These are phyloP conservation scores for Drosophila maculinotata DNA, from an alignment of 2,888 invertebrate species.

Conservation along the genomic window DNA sequence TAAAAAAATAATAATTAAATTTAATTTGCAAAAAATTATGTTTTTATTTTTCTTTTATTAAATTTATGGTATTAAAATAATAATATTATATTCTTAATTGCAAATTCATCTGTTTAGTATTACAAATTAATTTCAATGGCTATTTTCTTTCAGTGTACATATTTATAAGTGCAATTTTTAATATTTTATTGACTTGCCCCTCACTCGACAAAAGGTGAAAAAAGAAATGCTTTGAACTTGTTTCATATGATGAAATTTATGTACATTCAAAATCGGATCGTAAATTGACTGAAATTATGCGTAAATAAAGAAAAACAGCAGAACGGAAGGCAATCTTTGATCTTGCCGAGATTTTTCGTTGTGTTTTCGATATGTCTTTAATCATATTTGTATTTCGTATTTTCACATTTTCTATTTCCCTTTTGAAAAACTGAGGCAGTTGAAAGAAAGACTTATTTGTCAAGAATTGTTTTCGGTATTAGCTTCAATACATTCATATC, in stretches of 20 bases:
- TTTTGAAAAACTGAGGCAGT: neutral
- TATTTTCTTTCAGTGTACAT: constrained; percentile 16
- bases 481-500: neutral
- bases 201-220: constrained; percentile 7
- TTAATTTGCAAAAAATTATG: too few species aligned
- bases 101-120: too few species aligned
- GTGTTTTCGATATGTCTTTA: constrained; percentile 5
- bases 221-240: constrained; percentile 73
- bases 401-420: too few species aligned
- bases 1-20: too few species aligned
- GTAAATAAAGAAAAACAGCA: constrained; percentile 47
- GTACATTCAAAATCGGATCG: constrained; percentile 46
- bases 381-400: constrained; percentile 28
- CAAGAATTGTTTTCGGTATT: constrained; percentile 8
- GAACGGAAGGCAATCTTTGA: constrained; percentile 43
- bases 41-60: too few species aligned
- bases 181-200: constrained; percentile 72
- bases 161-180: constrained; percentile 76
- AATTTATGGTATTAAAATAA: too few species aligned
- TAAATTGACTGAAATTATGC: constrained; percentile 66
- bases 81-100: too few species aligned
- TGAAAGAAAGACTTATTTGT: constrained; percentile 10
- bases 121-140: too few species aligned
- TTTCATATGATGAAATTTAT: constrained; percentile 59
- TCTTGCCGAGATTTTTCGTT: constrained; percentile 41